Evolutionary conservation across 2,113 vertebrate species (phyloP).

Genomic region (Lamprotornis superbus): DNA sequence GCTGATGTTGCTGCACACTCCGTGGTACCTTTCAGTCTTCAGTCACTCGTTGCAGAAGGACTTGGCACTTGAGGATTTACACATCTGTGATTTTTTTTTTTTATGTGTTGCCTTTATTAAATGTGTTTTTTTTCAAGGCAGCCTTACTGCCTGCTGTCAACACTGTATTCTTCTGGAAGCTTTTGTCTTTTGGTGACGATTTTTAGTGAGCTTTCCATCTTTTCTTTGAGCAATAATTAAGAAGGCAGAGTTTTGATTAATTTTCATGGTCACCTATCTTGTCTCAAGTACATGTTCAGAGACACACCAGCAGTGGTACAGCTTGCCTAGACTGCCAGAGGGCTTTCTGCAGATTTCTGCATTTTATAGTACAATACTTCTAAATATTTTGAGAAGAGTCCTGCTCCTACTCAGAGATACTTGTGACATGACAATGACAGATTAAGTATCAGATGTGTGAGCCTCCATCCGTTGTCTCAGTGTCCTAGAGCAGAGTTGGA

Average conservation of each 20-base stretch:
- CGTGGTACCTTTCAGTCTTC: not conserved
- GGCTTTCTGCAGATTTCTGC: not conserved
- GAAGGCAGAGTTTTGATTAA: not conserved
- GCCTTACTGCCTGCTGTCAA: not conserved
- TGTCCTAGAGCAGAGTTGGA: not conserved
- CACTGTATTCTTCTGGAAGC: not conserved
- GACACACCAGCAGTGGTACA: not conserved
- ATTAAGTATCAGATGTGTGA: not conserved
- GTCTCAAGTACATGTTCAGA: not conserved
- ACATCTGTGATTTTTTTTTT: not conserved
- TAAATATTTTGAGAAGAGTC: not conserved
- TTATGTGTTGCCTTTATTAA: constrained; percentile 42
- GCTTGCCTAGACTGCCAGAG: not conserved
- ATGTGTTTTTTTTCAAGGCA: constrained; percentile 29
- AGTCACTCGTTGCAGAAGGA: not conserved
- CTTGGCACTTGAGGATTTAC: not conserved
- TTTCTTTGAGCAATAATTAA: constrained; percentile 13
- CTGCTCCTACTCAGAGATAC: not conserved
- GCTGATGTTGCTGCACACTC: not conserved
- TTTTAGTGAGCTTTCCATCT: not conserved
- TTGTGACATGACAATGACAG: not conserved
- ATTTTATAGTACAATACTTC: not conserved
- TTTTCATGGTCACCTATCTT: not conserved
- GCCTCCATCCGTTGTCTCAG: not conserved
- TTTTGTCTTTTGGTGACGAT: not conserved